Conservation (phyloP, 2,113 vertebrate species). For the Copsychus sechellarum region DNA sequence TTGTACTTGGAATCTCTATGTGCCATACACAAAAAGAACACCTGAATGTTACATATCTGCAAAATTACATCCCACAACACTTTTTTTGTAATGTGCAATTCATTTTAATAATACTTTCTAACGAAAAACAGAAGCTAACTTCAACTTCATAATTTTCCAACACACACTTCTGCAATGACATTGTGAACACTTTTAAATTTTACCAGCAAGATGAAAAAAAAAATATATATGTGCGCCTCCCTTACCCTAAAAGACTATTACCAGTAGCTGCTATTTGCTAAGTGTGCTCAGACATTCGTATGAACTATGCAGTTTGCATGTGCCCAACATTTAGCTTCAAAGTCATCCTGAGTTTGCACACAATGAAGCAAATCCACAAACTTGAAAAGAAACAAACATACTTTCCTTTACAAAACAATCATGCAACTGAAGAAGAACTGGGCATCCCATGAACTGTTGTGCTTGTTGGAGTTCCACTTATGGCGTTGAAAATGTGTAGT, state of each 20-base stretch:
- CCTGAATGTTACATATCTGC: conserved; percentile 67
- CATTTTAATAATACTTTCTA: conserved; percentile 60
- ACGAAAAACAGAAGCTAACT: conserved; percentile 56
- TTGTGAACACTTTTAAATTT: conserved; percentile 60
- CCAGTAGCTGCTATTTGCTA: conserved; percentile 37
- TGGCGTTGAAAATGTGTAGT: conserved; percentile 97
- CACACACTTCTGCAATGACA: conserved; percentile 50
- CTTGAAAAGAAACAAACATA: background rate
- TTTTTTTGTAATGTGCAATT: conserved; percentile 66
- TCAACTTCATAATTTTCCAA: conserved; percentile 50
- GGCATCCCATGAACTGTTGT: conserved; percentile 93
- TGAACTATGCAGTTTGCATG: conserved; percentile 6
- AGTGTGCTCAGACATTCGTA: conserved; percentile 40
- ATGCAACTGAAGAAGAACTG: conserved; percentile 93
- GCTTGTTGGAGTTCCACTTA: conserved; percentile 94
- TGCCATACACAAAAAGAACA: conserved; percentile 71
- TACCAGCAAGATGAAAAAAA: conserved; percentile 67
- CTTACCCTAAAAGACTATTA: conserved; percentile 49
- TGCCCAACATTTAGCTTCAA: conserved; percentile 62
- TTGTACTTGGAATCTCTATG: conserved; percentile 71
- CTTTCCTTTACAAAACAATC: conserved; percentile 60
- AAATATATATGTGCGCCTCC: conserved; percentile 35
- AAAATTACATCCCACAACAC: conserved; percentile 69
- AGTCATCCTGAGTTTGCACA: conserved; percentile 78
- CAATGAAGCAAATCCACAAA: conserved; percentile 42